Percentiles rank a stretch among this genome's conserved stretches.
Conservation (phyloP, 2,797 vertebrate species). For the Toxotes lorentzi region DNA sequence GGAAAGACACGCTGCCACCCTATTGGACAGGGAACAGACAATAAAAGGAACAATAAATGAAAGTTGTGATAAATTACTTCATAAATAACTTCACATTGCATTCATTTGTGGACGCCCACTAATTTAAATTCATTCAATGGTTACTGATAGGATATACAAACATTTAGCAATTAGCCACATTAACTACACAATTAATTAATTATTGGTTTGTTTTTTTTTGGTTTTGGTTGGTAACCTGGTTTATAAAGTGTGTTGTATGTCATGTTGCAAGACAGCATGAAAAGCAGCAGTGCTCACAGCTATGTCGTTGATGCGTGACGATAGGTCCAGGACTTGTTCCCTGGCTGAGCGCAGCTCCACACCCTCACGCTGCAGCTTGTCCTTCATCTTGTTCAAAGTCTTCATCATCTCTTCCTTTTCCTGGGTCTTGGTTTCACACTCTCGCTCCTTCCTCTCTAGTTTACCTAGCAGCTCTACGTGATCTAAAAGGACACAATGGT, state of each 20-base stretch:
- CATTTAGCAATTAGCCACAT: not conserved
- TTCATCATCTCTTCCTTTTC: conserved; percentile 99
- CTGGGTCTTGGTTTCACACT: conserved; percentile 95
- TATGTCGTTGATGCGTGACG: conserved; percentile 90
- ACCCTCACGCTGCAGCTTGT: conserved; percentile 96
- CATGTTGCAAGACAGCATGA: not conserved
- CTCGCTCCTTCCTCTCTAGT: conserved; percentile 94
- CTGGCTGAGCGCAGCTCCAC: conserved; percentile 92
- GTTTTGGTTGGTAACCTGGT: too few species aligned
- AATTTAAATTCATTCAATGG: not conserved
- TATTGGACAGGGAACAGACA: conserved; percentile 70
- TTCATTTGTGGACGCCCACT: too few species aligned
- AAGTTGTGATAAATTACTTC: not conserved
- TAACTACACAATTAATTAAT: not conserved
- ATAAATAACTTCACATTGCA: too few species aligned
- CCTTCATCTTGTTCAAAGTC: conserved; percentile 99
- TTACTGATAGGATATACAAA: not conserved
- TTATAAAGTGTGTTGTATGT: not conserved
- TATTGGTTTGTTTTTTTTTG: too few species aligned
- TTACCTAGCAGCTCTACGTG: conserved; percentile 91
- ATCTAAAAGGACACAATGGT: conserved; percentile 74
- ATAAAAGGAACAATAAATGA: not conserved
- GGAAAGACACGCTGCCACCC: conserved; percentile 84
- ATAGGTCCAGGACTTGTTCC: conserved; percentile 93
- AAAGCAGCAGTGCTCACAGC: conserved; percentile 82